A percentile compares a stretch with the other conserved stretches of the same genome.
phyloP scores from a whole-genome alignment of 2,797 vertebrate genomes.

The Paedocypris micromegethes region DNA sequence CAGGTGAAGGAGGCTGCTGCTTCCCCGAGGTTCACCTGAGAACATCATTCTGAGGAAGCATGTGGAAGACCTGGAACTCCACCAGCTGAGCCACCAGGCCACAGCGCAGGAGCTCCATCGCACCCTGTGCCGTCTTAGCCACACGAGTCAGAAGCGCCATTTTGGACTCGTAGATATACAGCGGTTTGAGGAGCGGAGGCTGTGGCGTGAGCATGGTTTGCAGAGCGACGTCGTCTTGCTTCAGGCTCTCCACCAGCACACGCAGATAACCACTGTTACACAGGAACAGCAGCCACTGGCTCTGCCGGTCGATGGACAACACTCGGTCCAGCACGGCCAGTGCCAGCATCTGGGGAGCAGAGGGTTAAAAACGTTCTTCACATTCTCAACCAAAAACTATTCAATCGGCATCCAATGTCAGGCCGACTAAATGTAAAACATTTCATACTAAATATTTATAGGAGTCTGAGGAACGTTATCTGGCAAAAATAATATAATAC shows the following conservation, averaged over 20 bases:
- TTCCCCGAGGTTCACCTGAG: slow-evolving; percentile 69
- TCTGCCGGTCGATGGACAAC: slow-evolving; percentile 89
- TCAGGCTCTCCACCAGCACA: slow-evolving; percentile 88
- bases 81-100: slow-evolving; percentile 86
- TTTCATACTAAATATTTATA: no score
- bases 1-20: no score
- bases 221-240: slow-evolving; percentile 82
- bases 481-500: no score
- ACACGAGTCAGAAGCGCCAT: slow-evolving; percentile 95
- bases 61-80: slow-evolving; percentile 93
- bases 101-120: slow-evolving; percentile 85
- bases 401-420: no score
- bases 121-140: slow-evolving; percentile 87
- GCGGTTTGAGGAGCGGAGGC: slow-evolving; percentile 87
- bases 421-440: no score
- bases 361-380: not conserved
- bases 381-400: no score
- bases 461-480: no score
- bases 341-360: slow-evolving; percentile 82
- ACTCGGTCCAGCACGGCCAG: slow-evolving; percentile 90
- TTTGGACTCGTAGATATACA: slow-evolving; percentile 97
- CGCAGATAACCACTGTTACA: slow-evolving; percentile 95
- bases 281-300: slow-evolving; percentile 89
- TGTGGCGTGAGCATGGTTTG: slow-evolving; percentile 89
- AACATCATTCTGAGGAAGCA: slow-evolving; percentile 86